These are phyloP conservation scores for Orthosia gothica DNA, from an alignment of 2,888 invertebrate species.

Conservation along the genomic window DNA sequence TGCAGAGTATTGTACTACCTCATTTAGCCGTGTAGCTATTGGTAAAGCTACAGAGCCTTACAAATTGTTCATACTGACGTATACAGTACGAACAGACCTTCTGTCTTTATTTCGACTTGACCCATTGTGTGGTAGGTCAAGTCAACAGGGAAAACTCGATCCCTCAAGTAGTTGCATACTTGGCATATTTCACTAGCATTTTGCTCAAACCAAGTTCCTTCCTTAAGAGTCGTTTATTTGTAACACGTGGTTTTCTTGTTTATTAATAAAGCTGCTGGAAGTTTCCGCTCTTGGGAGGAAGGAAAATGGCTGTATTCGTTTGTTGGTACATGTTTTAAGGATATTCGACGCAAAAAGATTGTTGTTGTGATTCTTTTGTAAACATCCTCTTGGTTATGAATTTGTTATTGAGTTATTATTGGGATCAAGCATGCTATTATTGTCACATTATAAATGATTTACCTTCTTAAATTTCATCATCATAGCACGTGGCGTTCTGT, in stretches of 20 bases:
- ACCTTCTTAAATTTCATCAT: not conserved
- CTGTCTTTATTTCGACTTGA: not conserved
- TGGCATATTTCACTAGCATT: constrained; percentile 29
- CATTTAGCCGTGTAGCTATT: not conserved
- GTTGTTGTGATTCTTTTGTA: not conserved
- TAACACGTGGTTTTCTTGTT: constrained; percentile 13
- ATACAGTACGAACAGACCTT: constrained; percentile 25
- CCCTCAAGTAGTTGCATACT: constrained; percentile 10
- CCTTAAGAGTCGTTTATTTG: constrained; percentile 33
- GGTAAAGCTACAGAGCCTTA: not conserved
- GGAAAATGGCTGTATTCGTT: constrained; percentile 37
- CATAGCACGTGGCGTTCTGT: not conserved
- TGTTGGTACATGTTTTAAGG: constrained; percentile 29
- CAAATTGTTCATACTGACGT: not conserved
- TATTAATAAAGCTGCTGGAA: constrained; percentile 36
- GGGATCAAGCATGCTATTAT: not conserved
- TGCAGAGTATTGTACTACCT: too few species aligned
- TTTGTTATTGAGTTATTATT: constrained; percentile 1
- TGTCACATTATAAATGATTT: not conserved
- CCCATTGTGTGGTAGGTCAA: constrained; percentile 43
- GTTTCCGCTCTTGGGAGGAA: constrained; percentile 39
- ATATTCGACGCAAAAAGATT: not conserved
- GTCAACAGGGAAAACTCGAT: constrained; percentile 44
- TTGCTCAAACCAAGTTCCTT: constrained; percentile 19
- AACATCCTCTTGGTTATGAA: constrained; percentile 7